Percentiles rank a stretch among this genome's conserved stretches.
These are phyloP conservation scores for Triops cancriformis DNA, from an alignment of 1,140 invertebrate species.

Conservation along the genomic window DNA sequence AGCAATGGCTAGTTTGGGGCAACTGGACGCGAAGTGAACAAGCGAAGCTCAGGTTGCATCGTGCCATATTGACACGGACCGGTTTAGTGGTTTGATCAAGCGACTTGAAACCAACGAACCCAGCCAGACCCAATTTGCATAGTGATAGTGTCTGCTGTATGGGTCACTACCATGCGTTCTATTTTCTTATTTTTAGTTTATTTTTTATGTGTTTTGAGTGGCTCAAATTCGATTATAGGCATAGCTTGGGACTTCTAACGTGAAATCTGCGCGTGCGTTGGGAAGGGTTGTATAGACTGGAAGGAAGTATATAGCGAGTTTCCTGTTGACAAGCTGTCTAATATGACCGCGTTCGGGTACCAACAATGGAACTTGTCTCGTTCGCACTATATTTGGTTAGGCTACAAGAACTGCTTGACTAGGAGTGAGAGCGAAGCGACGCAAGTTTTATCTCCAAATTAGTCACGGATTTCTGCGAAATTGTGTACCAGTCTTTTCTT, in stretches of 20 bases:
- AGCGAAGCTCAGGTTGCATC: background rate
- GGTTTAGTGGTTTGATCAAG: background rate
- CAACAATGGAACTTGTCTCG: background rate
- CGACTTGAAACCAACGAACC: background rate
- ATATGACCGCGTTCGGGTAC: background rate
- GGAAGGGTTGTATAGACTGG: background rate
- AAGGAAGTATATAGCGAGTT: background rate
- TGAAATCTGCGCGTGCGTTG: background rate
- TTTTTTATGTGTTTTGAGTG: background rate
- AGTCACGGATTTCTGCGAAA: background rate
- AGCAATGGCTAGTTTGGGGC: background rate
- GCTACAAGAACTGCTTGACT: background rate
- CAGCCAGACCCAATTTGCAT: slow-evolving; percentile 1
- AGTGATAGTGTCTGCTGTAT: background rate
- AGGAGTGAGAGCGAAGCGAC: background rate
- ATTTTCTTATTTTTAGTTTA: background rate
- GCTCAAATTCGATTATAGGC: background rate
- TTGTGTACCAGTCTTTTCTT: background rate
- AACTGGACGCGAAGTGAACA: background rate
- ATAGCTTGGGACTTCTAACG: too few relatives aligned
- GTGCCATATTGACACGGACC: background rate
- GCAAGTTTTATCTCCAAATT: background rate
- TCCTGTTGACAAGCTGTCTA: background rate
- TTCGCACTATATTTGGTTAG: background rate
- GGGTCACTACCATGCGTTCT: background rate